Evolutionary conservation across 2,797 vertebrate species (phyloP).

Genomic region (Helicolenus hilgendorfi): DNA sequence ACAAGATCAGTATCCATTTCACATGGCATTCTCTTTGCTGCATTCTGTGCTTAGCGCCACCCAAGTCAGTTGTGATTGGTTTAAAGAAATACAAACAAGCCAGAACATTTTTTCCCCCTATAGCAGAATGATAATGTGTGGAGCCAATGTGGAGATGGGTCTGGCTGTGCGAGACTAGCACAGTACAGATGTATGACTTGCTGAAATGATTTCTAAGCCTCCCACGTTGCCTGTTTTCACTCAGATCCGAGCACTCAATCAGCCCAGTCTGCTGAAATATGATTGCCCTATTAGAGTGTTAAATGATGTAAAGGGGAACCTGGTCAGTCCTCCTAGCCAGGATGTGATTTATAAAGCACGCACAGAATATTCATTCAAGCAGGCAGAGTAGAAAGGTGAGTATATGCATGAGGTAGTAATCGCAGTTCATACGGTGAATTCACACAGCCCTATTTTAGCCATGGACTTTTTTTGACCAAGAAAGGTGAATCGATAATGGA

Average conservation of each 20-base stretch:
- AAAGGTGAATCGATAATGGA: not conserved
- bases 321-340: constrained; percentile 22
- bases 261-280: not conserved
- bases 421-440: not conserved
- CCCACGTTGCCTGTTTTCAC: not conserved
- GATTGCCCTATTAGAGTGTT: constrained; percentile 10
- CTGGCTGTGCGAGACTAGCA: not conserved
- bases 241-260: not conserved
- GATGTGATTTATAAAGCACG: constrained; percentile 2
- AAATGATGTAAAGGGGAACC: constrained; percentile 15
- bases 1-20: no score
- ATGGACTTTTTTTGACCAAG: not conserved
- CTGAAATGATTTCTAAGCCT: not conserved
- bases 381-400: not conserved
- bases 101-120: not conserved
- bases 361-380: constrained; percentile 28
- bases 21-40: not conserved
- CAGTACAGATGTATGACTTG: not conserved
- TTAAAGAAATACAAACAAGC: not conserved
- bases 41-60: not conserved
- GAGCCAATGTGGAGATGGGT: no score
- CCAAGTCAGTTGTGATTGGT: not conserved
- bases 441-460: not conserved
- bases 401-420: not conserved
- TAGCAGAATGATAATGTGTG: not conserved